A percentile compares a stretch with the other conserved stretches of the same genome.
These are phyloP conservation scores for Raphicerus campestris DNA, from an alignment of 2,113 vertebrate genomes.

Conservation along the genomic window DNA sequence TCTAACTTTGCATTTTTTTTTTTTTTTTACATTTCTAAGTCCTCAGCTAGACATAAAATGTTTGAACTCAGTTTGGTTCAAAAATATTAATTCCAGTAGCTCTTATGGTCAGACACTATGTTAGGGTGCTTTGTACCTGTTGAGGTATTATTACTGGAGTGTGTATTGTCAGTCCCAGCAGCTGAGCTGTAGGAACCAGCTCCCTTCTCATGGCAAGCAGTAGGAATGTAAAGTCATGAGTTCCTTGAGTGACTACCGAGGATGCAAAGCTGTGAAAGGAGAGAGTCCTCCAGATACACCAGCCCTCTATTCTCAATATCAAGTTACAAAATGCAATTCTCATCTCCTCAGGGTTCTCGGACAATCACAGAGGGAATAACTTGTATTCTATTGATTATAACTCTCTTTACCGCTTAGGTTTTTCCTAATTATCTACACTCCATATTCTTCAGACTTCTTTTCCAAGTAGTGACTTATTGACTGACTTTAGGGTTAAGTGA, in stretches of 20 bases:
- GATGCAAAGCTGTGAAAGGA: background rate
- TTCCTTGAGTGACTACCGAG: accelerated
- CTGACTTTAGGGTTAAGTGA: background rate
- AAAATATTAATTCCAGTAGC: background rate
- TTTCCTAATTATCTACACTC: background rate
- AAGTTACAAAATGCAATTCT: background rate
- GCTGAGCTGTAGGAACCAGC: background rate
- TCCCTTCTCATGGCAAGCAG: background rate
- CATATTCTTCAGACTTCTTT: background rate
- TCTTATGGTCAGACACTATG: background rate
- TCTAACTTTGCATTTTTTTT: background rate
- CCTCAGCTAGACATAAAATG: background rate
- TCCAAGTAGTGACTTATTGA: background rate
- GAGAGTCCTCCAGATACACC: background rate
- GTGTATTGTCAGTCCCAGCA: background rate
- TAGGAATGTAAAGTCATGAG: background rate
- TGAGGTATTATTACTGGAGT: background rate
- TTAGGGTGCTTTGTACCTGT: background rate
- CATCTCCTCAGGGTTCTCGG: background rate
- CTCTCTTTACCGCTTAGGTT: background rate
- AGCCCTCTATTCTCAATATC: background rate
- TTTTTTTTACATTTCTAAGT: background rate
- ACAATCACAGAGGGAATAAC: background rate
- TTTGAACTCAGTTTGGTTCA: background rate
- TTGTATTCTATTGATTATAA: background rate